Base-by-base conservation (phyloP, 2,888 invertebrate genomes). In the Gastrophysa polygoni region DNA sequence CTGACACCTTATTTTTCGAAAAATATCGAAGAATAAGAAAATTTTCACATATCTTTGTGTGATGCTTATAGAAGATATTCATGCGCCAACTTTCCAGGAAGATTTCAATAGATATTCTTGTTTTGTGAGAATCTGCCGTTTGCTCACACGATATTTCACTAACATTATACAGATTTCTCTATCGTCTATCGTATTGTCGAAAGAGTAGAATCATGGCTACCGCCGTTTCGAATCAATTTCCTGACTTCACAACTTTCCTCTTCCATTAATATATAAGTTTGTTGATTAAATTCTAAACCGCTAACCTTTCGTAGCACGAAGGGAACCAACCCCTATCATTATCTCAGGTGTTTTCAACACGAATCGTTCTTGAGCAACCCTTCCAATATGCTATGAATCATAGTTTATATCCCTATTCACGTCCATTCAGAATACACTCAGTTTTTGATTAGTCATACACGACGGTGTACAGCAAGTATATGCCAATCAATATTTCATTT, bases 361-460 rank as follows among this genome's bases (percentile, higher is more conserved):
- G 38, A 38, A 38, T 38, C 14, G 38, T n/a, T 38, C 38, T 38
- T 38, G 43, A 43, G 54, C 43, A 54, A 54, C 54, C 54, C 54
- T 54, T 54, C 6, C 20, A 11, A 8, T 38, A n/a, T 38, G 10
- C 43, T 3, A n/a, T 54, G 54, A 54, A 1, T 54, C 54, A 54
- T 28, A 54, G 54, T 59, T 63, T 56, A 63, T 63, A 59, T 63
- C 63, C 59, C 59, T 29, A 18, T n/a, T n/a, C 34, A 34, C 48
- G 50, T 59, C 59, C 59, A 56, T 63, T 59, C 55, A 56, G 59
- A 63, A 56, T 63, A 59, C 54, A 44, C 38, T 21, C 56, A 24
- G 56, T 4, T 56, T 16, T n/a, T n/a, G 51, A 51, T 63, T 63
- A 63, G 59, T 63, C 63, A 63, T 63, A 59, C 56, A 38, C n/a